Conservation (phyloP, 92 coral and sea anemone species). For the Montipora capitata region DNA sequence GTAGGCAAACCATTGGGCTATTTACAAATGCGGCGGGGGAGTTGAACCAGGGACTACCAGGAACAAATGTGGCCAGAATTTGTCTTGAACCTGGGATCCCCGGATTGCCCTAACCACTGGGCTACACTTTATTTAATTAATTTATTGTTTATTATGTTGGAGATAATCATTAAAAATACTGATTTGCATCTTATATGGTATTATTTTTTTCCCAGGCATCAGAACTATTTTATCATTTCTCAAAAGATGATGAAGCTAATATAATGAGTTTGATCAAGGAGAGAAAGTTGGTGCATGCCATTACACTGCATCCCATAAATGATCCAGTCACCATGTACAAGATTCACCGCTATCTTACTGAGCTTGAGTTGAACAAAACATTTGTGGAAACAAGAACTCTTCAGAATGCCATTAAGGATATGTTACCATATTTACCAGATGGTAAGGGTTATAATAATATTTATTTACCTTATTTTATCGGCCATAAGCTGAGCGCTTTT, state of each 20-base stretch:
- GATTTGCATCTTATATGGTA: too few relatives aligned
- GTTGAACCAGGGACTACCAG: too few relatives aligned
- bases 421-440: slow-evolving; percentile 95
- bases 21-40: too few relatives aligned
- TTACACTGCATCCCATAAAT: slow-evolving; percentile 77
- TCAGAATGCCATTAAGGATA: slow-evolving; percentile 91
- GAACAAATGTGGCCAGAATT: too few relatives aligned
- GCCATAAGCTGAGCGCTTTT: too few relatives aligned
- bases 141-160: too few relatives aligned
- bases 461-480: too few relatives aligned
- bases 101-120: too few relatives aligned
- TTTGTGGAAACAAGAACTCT: slow-evolving; percentile 91
- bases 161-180: not conserved
- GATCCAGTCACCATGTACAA: slow-evolving; percentile 85
- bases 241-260: slow-evolving; percentile 60
- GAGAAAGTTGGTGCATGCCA: slow-evolving; percentile 71
- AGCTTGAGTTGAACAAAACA: slow-evolving; percentile 92
- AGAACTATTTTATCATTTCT: slow-evolving; percentile 83
- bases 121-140: too few relatives aligned
- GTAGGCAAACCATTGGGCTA: too few relatives aligned
- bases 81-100: too few relatives aligned
- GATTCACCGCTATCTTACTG: slow-evolving; percentile 93
- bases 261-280: slow-evolving; percentile 77
- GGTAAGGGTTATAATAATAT: slow-evolving; percentile 55
- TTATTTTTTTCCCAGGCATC: slow-evolving; percentile 62